Percentiles rank a stretch among this genome's conserved stretches.
These are phyloP conservation scores for Pelodytes ibericus DNA, from an alignment of 2,797 vertebrate genomes.

Conservation along the genomic window DNA sequence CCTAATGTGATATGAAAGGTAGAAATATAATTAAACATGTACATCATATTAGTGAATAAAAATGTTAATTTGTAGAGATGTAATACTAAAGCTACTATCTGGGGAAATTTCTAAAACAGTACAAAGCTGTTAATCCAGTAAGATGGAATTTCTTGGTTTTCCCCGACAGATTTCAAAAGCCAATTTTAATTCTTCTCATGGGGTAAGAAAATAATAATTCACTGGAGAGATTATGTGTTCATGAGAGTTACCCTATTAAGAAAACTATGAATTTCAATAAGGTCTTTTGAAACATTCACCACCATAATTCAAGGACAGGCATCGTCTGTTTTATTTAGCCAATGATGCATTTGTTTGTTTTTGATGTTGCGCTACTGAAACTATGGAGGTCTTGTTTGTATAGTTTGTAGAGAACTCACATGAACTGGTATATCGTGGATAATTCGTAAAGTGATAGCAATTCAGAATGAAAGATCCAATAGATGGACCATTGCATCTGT, in stretches of 20 bases:
- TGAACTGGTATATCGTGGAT: no score
- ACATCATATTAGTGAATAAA: slow-evolving; percentile 53
- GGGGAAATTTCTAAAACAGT: slow-evolving; percentile 48
- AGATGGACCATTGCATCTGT: no score
- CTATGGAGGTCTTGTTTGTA: no score
- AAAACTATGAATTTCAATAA: slow-evolving; percentile 47
- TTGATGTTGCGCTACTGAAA: background rate
- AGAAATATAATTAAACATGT: slow-evolving; percentile 48
- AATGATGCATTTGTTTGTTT: slow-evolving; percentile 17
- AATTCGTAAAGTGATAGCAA: no score
- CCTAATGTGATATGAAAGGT: slow-evolving; percentile 35
- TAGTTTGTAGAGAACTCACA: no score
- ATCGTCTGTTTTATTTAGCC: slow-evolving; percentile 1
- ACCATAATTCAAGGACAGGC: slow-evolving; percentile 36
- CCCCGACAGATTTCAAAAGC: slow-evolving; percentile 38
- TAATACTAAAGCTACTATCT: slow-evolving; percentile 43
- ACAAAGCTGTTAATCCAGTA: slow-evolving; percentile 30
- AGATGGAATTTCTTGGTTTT: slow-evolving; percentile 33
- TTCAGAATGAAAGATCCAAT: no score
- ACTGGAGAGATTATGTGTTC: slow-evolving; percentile 45
- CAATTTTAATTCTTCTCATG: slow-evolving; percentile 52
- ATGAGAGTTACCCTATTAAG: slow-evolving; percentile 46
- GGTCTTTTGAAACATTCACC: slow-evolving; percentile 24
- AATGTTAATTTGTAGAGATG: slow-evolving; percentile 40
- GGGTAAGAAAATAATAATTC: slow-evolving; percentile 46